Conservation (phyloP, 2,888 invertebrate genomes). For the Cephus sareptanus region DNA sequence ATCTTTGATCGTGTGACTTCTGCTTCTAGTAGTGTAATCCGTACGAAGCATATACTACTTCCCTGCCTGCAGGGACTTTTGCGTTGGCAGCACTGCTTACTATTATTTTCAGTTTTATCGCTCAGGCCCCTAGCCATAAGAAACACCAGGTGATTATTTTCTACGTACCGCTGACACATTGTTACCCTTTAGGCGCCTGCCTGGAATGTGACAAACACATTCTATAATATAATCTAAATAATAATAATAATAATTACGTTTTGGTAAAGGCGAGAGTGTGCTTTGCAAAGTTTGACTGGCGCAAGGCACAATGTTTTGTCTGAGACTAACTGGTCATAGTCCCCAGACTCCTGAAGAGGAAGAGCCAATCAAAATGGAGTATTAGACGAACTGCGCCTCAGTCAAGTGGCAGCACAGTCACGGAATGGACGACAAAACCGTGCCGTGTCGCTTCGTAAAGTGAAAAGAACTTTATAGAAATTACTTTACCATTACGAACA, state of each 20-base stretch:
- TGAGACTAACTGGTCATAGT: not conserved
- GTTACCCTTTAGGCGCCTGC: not conserved
- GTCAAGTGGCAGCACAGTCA: not conserved
- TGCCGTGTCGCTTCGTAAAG: not conserved
- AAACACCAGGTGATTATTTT: not conserved
- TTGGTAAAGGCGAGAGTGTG: not conserved
- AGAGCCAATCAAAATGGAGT: not conserved
- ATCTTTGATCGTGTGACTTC: not conserved
- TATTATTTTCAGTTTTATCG: not conserved
- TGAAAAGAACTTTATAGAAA: not conserved
- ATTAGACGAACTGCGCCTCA: not conserved
- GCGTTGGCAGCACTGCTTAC: not conserved
- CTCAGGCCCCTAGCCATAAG: not conserved
- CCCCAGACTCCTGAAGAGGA: not conserved
- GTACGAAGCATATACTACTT: not conserved
- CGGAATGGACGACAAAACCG: not conserved
- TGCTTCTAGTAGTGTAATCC: not conserved
- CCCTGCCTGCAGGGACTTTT: not conserved
- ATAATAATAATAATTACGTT: not conserved
- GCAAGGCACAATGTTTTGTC: too few species aligned
- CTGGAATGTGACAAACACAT: not conserved
- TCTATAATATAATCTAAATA: not conserved
- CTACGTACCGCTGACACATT: not conserved
- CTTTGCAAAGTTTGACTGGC: not conserved
- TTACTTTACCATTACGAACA: not conserved